These are phyloP conservation scores for Emydocephalus ijimae DNA, from an alignment of 2,113 vertebrate genomes.

Conservation along the genomic window DNA sequence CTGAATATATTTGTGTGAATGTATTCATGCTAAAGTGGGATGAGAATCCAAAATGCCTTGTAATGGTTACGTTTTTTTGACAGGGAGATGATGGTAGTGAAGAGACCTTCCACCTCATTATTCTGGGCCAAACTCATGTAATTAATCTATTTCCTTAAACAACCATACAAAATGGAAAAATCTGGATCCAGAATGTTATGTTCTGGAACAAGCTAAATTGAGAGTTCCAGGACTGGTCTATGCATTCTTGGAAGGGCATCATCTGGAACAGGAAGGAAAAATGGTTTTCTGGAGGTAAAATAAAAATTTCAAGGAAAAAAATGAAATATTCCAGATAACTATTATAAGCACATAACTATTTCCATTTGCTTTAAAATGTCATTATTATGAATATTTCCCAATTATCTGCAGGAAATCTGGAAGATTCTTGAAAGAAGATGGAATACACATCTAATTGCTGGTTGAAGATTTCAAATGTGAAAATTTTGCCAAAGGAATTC, in stretches of 20 bases:
- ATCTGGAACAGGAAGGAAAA: neutral
- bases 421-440: neutral
- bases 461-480: neutral
- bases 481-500: neutral
- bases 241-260: neutral
- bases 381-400: neutral
- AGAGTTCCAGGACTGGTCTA: neutral
- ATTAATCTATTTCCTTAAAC: neutral
- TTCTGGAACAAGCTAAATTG: neutral
- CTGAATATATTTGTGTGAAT: neutral
- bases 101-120: neutral
- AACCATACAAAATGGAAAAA: neutral
- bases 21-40: neutral
- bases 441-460: neutral
- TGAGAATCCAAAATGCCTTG: neutral
- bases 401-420: neutral
- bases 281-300: neutral
- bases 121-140: neutral
- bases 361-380: neutral
- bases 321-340: neutral
- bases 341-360: neutral
- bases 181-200: neutral
- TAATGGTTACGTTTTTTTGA: neutral
- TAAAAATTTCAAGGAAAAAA: neutral
- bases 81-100: neutral